phyloP scores from a whole-genome alignment of 2,797 vertebrate species.

The Sebastes vulpes region DNA sequence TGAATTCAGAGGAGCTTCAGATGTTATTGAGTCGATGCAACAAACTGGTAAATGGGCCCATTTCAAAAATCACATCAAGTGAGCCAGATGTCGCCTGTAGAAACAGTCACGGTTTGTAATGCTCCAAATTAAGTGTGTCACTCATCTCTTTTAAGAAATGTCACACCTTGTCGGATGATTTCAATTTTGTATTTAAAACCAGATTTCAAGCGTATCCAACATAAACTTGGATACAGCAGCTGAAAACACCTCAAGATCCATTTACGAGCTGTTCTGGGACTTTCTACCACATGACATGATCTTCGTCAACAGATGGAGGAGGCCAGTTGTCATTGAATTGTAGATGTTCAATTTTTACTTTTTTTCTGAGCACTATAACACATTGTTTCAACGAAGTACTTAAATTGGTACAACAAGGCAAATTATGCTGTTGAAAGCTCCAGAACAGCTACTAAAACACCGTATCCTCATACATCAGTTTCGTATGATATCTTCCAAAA shows the following conservation, averaged over 20 bases:
- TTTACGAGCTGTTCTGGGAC: not conserved
- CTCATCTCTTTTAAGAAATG: not conserved
- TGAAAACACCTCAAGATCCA: not conserved
- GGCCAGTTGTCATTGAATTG: not conserved
- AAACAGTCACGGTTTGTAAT: not conserved
- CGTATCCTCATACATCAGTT: not conserved
- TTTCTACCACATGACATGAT: not conserved
- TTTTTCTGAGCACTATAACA: not conserved
- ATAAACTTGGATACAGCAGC: not conserved
- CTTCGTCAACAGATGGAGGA: not conserved
- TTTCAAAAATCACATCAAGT: slow-evolving; percentile 14
- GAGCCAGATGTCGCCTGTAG: slow-evolving; percentile 32
- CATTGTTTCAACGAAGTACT: not conserved
- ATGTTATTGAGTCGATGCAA: slow-evolving; percentile 9
- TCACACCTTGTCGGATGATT: not conserved
- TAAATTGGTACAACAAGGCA: not conserved
- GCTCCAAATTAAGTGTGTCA: not conserved
- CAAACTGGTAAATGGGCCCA: slow-evolving; percentile 28
- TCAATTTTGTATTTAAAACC: not conserved
- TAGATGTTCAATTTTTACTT: too few species aligned
- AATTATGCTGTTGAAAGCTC: not conserved
- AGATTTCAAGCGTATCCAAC: not conserved
- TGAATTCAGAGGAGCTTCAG: not conserved
- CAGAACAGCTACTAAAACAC: not conserved
- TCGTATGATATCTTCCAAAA: too few species aligned